Evolutionary conservation across 2,113 vertebrate genomes (phyloP).

Genomic region (human (Homo sapiens)): GRCh38 chr7:17565001-17565500

Average conservation of each 20-base stretch:
- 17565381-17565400: background rate
- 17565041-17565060: background rate
- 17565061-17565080: background rate
- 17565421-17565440: background rate
- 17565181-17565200: background rate
- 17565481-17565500: background rate
- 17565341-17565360: background rate
- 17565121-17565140: background rate
- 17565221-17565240: slow-evolving; percentile 16
- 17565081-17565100: background rate
- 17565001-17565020: background rate
- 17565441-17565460: background rate
- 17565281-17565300: background rate
- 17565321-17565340: background rate
- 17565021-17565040: background rate
- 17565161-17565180: slow-evolving; percentile 41
- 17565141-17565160: background rate
- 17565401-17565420: background rate
- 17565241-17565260: slow-evolving; percentile 15
- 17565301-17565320: background rate
- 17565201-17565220: background rate
- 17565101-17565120: background rate
- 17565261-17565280: background rate
- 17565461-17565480: background rate
- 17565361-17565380: background rate